A percentile compares a stretch with the other conserved stretches of the same genome.
Conservation (phyloP, 2,113 vertebrate species). For the Melanostigma gelatinosum region DNA sequence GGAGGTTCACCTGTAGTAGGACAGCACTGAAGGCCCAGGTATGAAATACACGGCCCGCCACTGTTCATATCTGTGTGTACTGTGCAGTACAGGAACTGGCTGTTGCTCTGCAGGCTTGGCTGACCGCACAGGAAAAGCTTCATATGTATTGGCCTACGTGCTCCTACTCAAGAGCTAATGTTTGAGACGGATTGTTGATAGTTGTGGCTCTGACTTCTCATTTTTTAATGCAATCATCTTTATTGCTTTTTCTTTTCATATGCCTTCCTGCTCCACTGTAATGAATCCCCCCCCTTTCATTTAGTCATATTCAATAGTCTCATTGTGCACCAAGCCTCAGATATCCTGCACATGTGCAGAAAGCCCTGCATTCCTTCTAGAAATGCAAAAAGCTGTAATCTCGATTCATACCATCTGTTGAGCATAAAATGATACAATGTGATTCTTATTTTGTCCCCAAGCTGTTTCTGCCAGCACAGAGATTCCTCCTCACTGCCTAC, state of each 20-base stretch:
- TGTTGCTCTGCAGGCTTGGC: constrained; percentile 38
- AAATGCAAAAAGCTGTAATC: not conserved
- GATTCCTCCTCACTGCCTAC: not conserved
- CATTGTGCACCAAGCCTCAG: not conserved
- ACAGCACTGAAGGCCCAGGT: too few relatives aligned
- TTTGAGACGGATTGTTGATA: constrained; percentile 43
- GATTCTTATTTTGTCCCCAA: not conserved
- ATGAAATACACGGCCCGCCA: too few relatives aligned
- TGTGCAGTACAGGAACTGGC: constrained; percentile 30
- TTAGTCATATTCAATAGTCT: not conserved
- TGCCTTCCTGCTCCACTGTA: not conserved
- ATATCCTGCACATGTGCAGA: not conserved
- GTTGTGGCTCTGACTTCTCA: constrained; percentile 3
- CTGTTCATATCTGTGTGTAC: constrained; percentile 37
- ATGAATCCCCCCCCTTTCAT: not conserved
- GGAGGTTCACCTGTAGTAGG: too few relatives aligned
- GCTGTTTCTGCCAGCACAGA: not conserved
- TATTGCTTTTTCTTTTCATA: constrained; percentile 36
- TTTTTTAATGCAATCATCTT: constrained; percentile 25
- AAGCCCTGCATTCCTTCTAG: not conserved
- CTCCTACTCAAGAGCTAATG: constrained; percentile 40
- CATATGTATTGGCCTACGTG: constrained; percentile 65
- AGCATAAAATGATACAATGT: not conserved
- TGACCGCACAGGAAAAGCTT: constrained; percentile 45
- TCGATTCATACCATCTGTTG: not conserved